Conservation (phyloP, 2,797 vertebrate species). For the Hydrocynus forskahlii region DNA sequence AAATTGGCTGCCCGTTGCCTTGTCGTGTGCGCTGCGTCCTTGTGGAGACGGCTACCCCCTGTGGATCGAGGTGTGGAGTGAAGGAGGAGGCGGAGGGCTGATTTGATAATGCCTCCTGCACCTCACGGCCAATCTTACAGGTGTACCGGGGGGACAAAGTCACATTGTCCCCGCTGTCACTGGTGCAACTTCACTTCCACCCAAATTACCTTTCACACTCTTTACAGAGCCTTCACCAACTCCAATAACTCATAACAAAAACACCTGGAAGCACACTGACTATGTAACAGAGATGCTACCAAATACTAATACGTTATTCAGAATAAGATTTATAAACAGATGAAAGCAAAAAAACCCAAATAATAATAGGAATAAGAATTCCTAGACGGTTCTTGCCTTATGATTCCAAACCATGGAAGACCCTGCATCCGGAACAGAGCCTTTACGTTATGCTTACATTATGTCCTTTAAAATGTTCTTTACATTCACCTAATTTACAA, state of each 20-base stretch:
- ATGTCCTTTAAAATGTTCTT: no score
- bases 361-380: no score
- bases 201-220: slow-evolving; percentile 51
- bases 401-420: no score
- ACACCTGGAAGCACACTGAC: background rate
- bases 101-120: slow-evolving; percentile 46
- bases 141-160: slow-evolving; percentile 54
- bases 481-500: no score
- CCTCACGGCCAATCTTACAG: slow-evolving; percentile 35
- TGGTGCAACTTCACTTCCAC: slow-evolving; percentile 32
- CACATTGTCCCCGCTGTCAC: slow-evolving; percentile 57
- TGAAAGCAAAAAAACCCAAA: no score
- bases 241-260: slow-evolving; percentile 27
- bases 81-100: slow-evolving; percentile 25
- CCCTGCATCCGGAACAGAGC: no score
- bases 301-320: background rate
- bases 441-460: no score
- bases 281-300: background rate
- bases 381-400: no score
- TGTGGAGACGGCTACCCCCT: slow-evolving; percentile 44
- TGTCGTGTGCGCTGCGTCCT: slow-evolving; percentile 56
- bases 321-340: background rate
- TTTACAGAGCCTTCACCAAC: slow-evolving; percentile 17
- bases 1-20: slow-evolving; percentile 59
- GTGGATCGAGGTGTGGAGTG: slow-evolving; percentile 23